Evolutionary conservation across 1,140 invertebrate species (phyloP), one percentile per base, ranked within the genome.

Genomic region (Drosophila auraria): DNA sequence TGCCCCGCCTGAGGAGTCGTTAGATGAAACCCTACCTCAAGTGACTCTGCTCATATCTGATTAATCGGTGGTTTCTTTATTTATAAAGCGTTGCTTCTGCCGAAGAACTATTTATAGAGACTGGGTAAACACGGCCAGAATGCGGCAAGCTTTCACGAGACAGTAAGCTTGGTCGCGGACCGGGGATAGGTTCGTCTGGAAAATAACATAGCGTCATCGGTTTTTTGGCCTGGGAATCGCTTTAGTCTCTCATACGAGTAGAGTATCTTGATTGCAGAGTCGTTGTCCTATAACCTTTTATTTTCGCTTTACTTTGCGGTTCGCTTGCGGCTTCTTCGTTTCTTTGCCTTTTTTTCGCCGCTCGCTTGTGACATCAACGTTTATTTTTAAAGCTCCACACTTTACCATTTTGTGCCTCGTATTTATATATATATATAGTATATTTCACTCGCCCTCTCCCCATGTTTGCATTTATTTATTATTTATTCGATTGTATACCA

Each of bases 281-380:
- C 87, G 82, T 83, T 91, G 87, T 91, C 87, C 87, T 87, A 72
- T 91, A 91, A 91, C 87, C 87, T 91, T 91, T 82, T 78, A 78
- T 81, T 77, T 80, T 68, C 11, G 63, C 50, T 84, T 64, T 61
- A 57, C 61, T 69, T 50, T 50, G 71, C 64, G 60, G 53, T 68
- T 54, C 23, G 60, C 36, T 17, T 59, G 56, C 23, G 33, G 45
- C 49, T 59, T 71, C 70, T 38, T 57, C 51, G 44, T n/a, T 60
- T 58, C 45, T 57, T 62, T 78, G 51, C 15, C 66, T 36, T 45
- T 53, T 25, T 45, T n/a, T 49, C 45, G 23, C 14, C 25, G 49
- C 38, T 42, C 6, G 62, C 59, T 72, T 77, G 82, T 91, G 87
- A 91, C 87, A 91, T 91, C 87, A 91, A 91, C 87, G 60, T 83